Base-by-base conservation (phyloP, 2,888 invertebrate genomes). In the Troglohyphantes excavatus region DNA sequence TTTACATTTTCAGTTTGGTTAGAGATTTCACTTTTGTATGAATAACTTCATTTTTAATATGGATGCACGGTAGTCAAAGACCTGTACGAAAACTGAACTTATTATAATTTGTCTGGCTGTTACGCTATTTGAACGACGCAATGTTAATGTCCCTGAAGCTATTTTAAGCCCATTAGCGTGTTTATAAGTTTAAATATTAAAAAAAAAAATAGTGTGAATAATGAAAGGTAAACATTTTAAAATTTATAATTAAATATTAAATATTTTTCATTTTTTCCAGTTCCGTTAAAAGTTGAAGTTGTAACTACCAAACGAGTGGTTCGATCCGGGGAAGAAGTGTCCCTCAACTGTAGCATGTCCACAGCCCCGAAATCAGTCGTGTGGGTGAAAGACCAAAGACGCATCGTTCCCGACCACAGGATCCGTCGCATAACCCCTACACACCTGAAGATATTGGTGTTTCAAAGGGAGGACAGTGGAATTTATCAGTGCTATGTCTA, bases 401-500 rank as follows among this genome's bases (percentile, higher is more conserved):
- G 81, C 21, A 84, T 91, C 26, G 91, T 89, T 0, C 88, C 85
- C n/a, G 91, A 89, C 29, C 86, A 83, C 68, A 81, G 90, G 26
- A 90, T 91, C n/a, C 63, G 90, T 0, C 72, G 75, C 2, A 68
- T 86, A 7, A 86, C 78, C 23, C 82, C 70, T n/a, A 91, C 86
- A 2, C 81, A 83, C 43, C 26, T 91, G 11, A 83, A 86, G 67
- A 91, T 91, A 13, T 53, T 84, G 2, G 88, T 88, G 9, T 91
- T 91, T 33, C 86, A 90, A 72, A 46, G 88, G 43, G 91, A 91
- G 68, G 91, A 91, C 59, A 90, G 84, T 43, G 91, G 91, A 19
- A 76, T 91, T 61, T 91, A 91, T 76, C 91, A 91, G 82, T 91
- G 91, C 53, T 91, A 91, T 43, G 91, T 88, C 1, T 86, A 90